Evolutionary conservation across 2,888 invertebrate species (phyloP), one percentile per base, ranked within the genome.

Genomic region (Flexamia atlantica): DNA sequence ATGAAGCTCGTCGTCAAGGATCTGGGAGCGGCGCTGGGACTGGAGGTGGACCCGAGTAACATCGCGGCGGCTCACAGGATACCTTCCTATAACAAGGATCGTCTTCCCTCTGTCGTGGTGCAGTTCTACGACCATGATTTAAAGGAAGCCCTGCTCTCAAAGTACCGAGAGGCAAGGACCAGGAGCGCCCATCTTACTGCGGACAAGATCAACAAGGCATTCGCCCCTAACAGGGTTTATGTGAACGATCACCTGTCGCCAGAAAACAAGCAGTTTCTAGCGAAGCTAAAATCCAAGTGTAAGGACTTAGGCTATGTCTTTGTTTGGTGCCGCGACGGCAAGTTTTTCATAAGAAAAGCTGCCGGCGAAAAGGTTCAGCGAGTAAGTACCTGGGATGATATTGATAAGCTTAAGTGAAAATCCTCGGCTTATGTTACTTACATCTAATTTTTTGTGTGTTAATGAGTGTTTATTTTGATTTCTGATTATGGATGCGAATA

Each of bases 181-280:
- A 7, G 14, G 53, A 53, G 23, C 23, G 20, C 20, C 7, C 53
- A 20, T 23, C 20, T 68, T 0, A 72, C 70, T 3, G 82, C 82
- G 5, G 23, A 42, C 10, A 50, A 72, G 32, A 32, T 82, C 32
- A 72, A 72, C 28, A 28, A 25, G 2, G 20, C 46, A 5, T 82
- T 82, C 50, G 50, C 70, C 32, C 10, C 17, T 14, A 20, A 46
- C 17, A 40, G 30, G 28, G 82, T 82, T 7, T 82, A 42, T 4
- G 20, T 72, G n/a, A 72, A 82, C 32, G 70, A 82, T 7, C 82
- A 72, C 32, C 82, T 82, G 46, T 5, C 70, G 42, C 72, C 70
- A 42, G 70, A 50, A 50, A 82, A 70, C 64, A 82, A 82, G 40
- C 25, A 36, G 40, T 68, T 82, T 17, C 68, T 68, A 20, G n/a